Evolutionary conservation across 2,797 vertebrate species (phyloP), one percentile per base, ranked within the genome.

Genomic region (Sebastes ruberrimus): DNA sequence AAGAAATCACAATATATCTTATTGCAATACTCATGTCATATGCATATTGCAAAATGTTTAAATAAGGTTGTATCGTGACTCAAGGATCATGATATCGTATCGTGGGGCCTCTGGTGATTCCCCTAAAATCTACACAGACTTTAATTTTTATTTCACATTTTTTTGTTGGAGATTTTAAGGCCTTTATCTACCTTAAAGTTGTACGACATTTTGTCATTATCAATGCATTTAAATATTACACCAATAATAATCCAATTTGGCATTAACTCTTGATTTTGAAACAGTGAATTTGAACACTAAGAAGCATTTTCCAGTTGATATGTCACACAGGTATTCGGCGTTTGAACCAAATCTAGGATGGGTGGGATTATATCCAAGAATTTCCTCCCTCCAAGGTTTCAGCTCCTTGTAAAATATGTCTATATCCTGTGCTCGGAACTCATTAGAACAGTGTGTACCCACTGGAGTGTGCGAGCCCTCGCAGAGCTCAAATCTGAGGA

Each of bases 361-460:
- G 78, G 13, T 72, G 68, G 66, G 61, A 86, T 82, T 80, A 62
- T 32, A 71, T 84, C 68, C 38, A 76, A 85, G 27, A 85, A 74
- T 81, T 80, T 72, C 57, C 53, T 75, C 57, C 66, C 68, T 77
- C 66, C 25, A 71, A 81, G 61, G 71, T 81, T 86, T 81, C 28
- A 38, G 72, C 69, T 88, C 27, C 74, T 71, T 76, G 66, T 85
- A 81, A 91, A 90, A 88, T 91, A 81, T 86, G 80, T 92, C 76
- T 86, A 63, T 87, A 86, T 90, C 76, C 80, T 77, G 68, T 25
- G 78, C 76, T 81, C 16, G 7, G 65, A 83, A 78, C 85, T 89
- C 89, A 88, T 89, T 91, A 91, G 74, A 78, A 55, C 76, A 86
- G 74, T 49, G 71, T 64, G 88, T 62, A 85, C 53, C 69, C 81